Evolutionary conservation across 2,797 vertebrate species (phyloP).

Genomic region (Rhinatrema bivittatum): DNA sequence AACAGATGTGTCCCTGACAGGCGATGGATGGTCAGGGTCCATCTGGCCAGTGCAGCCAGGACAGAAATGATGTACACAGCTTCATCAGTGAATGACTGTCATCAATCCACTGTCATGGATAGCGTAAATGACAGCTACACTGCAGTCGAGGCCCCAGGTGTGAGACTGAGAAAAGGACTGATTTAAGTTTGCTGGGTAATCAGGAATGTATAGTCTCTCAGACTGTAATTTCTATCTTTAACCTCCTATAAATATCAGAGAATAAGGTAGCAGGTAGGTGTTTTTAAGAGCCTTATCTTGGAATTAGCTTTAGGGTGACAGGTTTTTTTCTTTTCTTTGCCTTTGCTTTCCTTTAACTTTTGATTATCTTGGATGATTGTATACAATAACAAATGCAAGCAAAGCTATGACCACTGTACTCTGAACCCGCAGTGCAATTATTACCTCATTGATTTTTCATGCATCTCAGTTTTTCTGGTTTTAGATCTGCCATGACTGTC

Average conservation of each 20-base stretch:
- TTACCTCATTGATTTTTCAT: constrained; percentile 70
- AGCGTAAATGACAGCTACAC: constrained; percentile 87
- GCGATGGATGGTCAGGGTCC: constrained; percentile 99
- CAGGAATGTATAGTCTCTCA: constrained; percentile 67
- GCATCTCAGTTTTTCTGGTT: constrained; percentile 65
- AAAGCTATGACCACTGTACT: constrained; percentile 37
- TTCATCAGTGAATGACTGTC: constrained; percentile 99
- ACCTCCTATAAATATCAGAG: constrained; percentile 75
- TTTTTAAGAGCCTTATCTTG: constrained; percentile 51
- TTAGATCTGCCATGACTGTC: constrained; percentile 43
- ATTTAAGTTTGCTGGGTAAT: constrained; percentile 91
- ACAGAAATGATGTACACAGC: constrained; percentile 99
- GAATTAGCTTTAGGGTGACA: constrained; percentile 61
- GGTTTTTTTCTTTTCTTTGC: no score
- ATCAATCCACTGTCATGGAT: constrained; percentile 91
- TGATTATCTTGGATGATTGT: constrained; percentile 41
- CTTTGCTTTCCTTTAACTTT: constrained; percentile 47
- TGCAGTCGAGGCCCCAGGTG: constrained; percentile 92
- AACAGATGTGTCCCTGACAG: constrained; percentile 99
- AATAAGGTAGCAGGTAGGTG: constrained; percentile 52
- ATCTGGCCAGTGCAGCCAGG: constrained; percentile 98
- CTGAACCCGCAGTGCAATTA: constrained; percentile 60
- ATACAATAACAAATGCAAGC: constrained; percentile 52
- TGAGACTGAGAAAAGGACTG: constrained; percentile 66
- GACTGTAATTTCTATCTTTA: constrained; percentile 78